Evolutionary conservation across 1,140 invertebrate species (phyloP).

Genomic region (Heliconius hermathena): DNA sequence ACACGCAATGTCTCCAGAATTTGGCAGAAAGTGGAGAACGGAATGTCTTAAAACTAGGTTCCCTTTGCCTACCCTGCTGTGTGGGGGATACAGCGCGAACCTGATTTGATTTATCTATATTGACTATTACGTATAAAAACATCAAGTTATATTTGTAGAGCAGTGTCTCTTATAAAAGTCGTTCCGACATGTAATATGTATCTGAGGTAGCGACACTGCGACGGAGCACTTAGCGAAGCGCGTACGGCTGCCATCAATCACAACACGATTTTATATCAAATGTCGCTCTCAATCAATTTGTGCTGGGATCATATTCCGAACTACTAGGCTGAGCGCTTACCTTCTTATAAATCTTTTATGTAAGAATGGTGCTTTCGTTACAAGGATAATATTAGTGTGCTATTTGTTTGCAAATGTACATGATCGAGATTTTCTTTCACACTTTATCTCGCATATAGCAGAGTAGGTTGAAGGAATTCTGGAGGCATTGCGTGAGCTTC

Average conservation of each 20-base stretch:
- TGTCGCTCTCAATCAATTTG: slow-evolving; percentile 81
- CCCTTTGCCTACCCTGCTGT: no score
- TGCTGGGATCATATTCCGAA: slow-evolving; percentile 72
- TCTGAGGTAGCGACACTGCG: slow-evolving; percentile 39
- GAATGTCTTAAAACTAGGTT: no score
- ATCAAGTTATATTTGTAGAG: not conserved
- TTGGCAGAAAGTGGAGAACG: no score
- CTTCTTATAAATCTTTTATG: slow-evolving; percentile 55
- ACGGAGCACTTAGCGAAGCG: slow-evolving; percentile 48
- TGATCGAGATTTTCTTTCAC: no score
- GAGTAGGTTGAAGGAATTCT: no score
- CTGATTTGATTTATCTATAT: not conserved
- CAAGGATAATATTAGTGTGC: slow-evolving; percentile 17
- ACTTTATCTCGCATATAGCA: no score
- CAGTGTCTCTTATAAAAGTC: slow-evolving; percentile 7
- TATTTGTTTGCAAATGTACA: slow-evolving; percentile 15
- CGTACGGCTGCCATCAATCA: slow-evolving; percentile 76
- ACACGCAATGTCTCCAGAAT: no score
- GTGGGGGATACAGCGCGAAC: no score
- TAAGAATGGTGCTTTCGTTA: slow-evolving; percentile 30
- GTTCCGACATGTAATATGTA: slow-evolving; percentile 30
- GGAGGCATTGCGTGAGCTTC: no score
- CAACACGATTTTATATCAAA: slow-evolving; percentile 81
- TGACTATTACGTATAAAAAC: not conserved
- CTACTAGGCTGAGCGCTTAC: slow-evolving; percentile 54